Percentiles rank a stretch among this genome's conserved stretches.
Conservation (phyloP, 2,113 vertebrate genomes). For the Dasypus novemcinctus region DNA sequence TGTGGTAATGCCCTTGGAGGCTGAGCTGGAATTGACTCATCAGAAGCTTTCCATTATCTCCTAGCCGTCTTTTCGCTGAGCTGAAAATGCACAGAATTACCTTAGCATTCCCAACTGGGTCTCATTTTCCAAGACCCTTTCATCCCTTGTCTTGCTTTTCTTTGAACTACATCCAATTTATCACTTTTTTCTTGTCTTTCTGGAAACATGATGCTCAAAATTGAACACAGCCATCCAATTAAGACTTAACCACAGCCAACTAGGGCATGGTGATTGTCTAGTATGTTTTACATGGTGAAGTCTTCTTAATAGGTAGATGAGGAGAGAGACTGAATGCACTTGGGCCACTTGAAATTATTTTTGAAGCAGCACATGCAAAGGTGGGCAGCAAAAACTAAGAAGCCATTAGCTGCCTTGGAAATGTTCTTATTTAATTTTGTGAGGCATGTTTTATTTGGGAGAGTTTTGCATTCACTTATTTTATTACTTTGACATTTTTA, state of each 20-base stretch:
- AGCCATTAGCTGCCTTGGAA: slow-evolving; percentile 45
- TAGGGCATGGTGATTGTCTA: slow-evolving; percentile 77
- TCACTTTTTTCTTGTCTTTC: slow-evolving; percentile 69
- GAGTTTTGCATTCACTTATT: slow-evolving; percentile 72
- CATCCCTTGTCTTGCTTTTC: slow-evolving; percentile 25
- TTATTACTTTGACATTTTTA: slow-evolving; percentile 79
- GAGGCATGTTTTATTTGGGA: slow-evolving; percentile 67
- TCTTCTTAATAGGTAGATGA: slow-evolving; percentile 77
- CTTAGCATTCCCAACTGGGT: slow-evolving; percentile 55
- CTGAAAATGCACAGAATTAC: slow-evolving; percentile 63
- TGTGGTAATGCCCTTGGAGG: neutral
- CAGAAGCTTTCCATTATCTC: neutral
- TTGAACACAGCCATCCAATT: slow-evolving; percentile 79
- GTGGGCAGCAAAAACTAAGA: slow-evolving; percentile 44
- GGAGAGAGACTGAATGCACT: neutral
- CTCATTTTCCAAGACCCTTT: slow-evolving; percentile 65
- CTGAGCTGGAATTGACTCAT: neutral
- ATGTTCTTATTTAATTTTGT: slow-evolving; percentile 71
- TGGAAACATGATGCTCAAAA: slow-evolving; percentile 77
- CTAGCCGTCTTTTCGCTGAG: neutral
- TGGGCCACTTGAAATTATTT: neutral
- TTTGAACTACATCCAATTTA: slow-evolving; percentile 71
- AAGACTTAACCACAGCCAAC: slow-evolving; percentile 76
- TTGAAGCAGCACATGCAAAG: slow-evolving; percentile 50
- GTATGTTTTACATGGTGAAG: slow-evolving; percentile 80